Evolutionary conservation across 2,797 vertebrate genomes (phyloP).

Genomic region (Galagoides demidoff): DNA sequence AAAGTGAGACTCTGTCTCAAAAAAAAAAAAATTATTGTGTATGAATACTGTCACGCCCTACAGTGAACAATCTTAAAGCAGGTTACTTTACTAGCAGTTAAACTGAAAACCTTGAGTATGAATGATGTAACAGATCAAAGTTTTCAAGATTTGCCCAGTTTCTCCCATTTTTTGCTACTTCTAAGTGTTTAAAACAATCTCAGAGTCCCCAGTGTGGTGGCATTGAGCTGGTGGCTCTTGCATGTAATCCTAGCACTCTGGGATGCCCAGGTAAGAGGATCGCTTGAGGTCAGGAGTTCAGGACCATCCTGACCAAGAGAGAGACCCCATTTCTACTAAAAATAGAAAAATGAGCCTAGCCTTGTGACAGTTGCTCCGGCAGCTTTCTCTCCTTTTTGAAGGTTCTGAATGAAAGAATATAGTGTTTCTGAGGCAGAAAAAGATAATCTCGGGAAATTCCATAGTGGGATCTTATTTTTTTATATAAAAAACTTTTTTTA

Average conservation of each 20-base stretch:
- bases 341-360: too few species aligned
- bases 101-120: neutral
- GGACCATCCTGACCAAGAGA: too few species aligned
- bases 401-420: neutral
- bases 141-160: conserved; percentile 11
- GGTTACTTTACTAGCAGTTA: neutral
- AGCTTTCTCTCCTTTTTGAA: neutral
- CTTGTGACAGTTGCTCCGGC: neutral
- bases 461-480: neutral
- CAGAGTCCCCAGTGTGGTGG: too few species aligned
- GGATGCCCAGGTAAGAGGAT: too few species aligned
- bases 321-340: too few species aligned
- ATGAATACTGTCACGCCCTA: neutral
- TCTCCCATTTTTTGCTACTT: neutral
- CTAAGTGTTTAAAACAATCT: neutral
- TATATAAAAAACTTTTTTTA: neutral
- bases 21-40: too few species aligned
- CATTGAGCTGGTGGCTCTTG: too few species aligned
- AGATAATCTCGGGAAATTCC: neutral
- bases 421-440: neutral
- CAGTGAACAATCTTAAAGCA: neutral
- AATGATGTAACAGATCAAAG: neutral
- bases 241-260: too few species aligned
- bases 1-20: too few species aligned
- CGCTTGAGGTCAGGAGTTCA: too few species aligned